Percentiles rank a stretch among this genome's conserved stretches.
Conservation (phyloP, 2,113 vertebrate species). For the Podarcis cretensis region DNA sequence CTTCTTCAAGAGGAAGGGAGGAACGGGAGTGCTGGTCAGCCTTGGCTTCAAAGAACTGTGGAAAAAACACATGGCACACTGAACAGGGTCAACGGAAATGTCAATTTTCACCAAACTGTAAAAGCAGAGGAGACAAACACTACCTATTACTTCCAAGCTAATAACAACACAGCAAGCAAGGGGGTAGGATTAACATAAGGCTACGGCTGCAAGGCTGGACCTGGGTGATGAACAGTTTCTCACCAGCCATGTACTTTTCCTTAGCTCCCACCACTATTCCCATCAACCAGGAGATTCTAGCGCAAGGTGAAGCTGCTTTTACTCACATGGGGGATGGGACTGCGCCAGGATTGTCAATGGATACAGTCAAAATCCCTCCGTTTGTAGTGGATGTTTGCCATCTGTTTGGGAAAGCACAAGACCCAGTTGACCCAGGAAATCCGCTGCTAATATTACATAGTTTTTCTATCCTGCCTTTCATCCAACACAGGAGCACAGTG, state of each 20-base stretch:
- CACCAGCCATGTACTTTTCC: no score
- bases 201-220: neutral
- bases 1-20: slow-evolving; percentile 76
- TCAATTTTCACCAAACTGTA: neutral
- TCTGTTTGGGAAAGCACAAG: slow-evolving; percentile 75
- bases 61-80: slow-evolving; percentile 1
- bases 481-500: no score
- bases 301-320: neutral
- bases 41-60: slow-evolving; percentile 86
- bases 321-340: slow-evolving; percentile 88
- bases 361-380: slow-evolving; percentile 91
- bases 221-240: no score
- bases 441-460: no score
- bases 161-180: no score
- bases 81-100: neutral
- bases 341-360: slow-evolving; percentile 95
- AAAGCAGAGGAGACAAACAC: neutral
- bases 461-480: no score
- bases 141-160: no score
- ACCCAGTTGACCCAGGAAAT: slow-evolving; percentile 3
- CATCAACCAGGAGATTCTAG: neutral
- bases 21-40: slow-evolving; percentile 83
- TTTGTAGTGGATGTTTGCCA: slow-evolving; percentile 88
- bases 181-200: no score
- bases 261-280: neutral